A percentile compares a stretch with the other conserved stretches of the same genome.
These are phyloP conservation scores for Toxotes jaculatrix DNA, from an alignment of 2,113 vertebrate genomes.

Conservation along the genomic window DNA sequence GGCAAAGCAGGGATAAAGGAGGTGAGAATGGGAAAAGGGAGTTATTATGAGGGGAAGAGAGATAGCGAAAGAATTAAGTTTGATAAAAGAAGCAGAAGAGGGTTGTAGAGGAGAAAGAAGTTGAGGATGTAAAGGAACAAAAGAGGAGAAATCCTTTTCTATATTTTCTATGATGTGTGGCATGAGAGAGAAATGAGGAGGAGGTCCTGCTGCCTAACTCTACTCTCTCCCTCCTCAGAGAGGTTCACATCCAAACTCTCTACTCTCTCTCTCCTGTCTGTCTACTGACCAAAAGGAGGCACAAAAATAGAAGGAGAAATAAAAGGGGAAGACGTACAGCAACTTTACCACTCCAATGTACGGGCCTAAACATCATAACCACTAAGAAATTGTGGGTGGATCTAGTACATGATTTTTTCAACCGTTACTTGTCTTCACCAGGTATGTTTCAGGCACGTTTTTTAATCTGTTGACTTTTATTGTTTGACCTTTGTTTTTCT, in stretches of 20 bases:
- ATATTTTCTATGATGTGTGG: neutral
- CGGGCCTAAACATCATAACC: neutral
- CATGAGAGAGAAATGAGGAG: slow-evolving; percentile 12
- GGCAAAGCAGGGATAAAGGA: neutral
- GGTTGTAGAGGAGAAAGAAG: neutral
- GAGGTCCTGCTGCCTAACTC: slow-evolving; percentile 12
- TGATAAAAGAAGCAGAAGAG: neutral
- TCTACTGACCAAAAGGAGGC: neutral
- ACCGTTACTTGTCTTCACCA: slow-evolving; percentile 3
- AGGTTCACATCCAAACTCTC: slow-evolving; percentile 28
- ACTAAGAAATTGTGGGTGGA: neutral
- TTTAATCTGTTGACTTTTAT: neutral
- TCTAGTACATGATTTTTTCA: neutral
- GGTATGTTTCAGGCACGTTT: slow-evolving; percentile 40
- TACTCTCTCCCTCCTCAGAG: slow-evolving; percentile 1
- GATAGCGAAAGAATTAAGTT: neutral
- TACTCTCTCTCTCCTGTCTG: neutral
- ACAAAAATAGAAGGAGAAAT: neutral
- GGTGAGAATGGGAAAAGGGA: neutral
- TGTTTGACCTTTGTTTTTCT: neutral
- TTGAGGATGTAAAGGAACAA: neutral
- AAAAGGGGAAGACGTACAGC: neutral
- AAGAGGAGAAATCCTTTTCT: neutral
- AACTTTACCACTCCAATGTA: neutral
- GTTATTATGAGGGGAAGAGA: neutral